Percentiles rank a stretch among this genome's conserved stretches.
These are phyloP conservation scores for Hemitrygon akajei DNA, from an alignment of 2,797 vertebrate species.

Conservation along the genomic window DNA sequence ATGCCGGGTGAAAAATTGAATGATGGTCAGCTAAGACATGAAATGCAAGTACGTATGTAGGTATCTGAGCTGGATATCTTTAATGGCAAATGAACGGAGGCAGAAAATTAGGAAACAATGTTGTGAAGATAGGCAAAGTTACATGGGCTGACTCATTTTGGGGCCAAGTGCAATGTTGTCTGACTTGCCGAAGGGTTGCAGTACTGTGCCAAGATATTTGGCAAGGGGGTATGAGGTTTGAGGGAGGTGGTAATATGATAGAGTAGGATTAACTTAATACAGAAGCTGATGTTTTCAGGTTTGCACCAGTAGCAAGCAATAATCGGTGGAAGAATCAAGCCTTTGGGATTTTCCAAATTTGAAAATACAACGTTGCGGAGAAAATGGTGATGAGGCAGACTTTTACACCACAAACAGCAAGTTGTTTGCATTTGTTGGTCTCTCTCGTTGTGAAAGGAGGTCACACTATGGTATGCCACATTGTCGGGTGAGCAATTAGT, in stretches of 20 bases:
- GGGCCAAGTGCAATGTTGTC: not conserved
- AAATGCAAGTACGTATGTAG: not conserved
- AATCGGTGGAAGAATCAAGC: not conserved
- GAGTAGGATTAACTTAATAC: no score
- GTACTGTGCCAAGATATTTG: no score
- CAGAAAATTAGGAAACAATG: not conserved
- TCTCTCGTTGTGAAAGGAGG: no score
- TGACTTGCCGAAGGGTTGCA: no score
- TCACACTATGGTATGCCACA: no score
- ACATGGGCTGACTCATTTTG: not conserved
- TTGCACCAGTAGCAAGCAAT: not conserved
- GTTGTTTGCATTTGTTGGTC: no score
- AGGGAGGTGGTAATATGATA: no score
- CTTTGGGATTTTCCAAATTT: not conserved
- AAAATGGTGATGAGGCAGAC: no score
- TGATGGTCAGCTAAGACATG: not conserved
- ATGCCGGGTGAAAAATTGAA: not conserved
- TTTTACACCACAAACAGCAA: no score
- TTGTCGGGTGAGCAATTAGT: no score
- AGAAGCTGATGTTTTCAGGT: not conserved
- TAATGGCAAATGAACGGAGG: not conserved
- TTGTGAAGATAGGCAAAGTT: not conserved
- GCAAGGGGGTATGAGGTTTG: no score
- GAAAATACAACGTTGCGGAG: no score
- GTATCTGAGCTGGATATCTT: not conserved